Evolutionary conservation across 2,888 invertebrate species (phyloP).

Genomic region (Camponotus fellah): DNA sequence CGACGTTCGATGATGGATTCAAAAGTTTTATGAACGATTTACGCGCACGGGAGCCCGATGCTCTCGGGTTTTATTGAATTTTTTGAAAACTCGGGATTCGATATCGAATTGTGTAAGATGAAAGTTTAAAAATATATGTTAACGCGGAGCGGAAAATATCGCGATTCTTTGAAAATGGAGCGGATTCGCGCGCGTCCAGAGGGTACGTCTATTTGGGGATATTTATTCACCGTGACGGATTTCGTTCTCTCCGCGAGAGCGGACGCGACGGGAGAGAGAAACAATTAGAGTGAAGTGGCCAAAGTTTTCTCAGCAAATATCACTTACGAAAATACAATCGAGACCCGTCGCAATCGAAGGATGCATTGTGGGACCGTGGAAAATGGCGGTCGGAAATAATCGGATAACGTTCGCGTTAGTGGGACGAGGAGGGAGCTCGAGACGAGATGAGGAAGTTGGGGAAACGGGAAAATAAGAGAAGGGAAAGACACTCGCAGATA

Average conservation of each 20-base stretch:
- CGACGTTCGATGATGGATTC: background rate
- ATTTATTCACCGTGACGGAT: conserved; percentile 50
- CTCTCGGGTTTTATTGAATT: background rate
- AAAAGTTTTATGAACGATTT: background rate
- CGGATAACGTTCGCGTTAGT: conserved; percentile 72
- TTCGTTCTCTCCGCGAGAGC: conserved; percentile 11
- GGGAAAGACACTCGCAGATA: conserved; percentile 68
- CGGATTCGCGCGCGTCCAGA: background rate
- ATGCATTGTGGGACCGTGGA: conserved; percentile 66
- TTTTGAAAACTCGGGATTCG: background rate
- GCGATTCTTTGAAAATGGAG: conserved; percentile 2
- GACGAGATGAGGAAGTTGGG: conserved; percentile 59
- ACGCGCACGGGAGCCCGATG: background rate
- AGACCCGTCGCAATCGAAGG: conserved; percentile 66
- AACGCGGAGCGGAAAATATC: conserved; percentile 20
- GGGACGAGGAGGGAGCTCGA: conserved; percentile 7
- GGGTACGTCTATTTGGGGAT: conserved; percentile 36
- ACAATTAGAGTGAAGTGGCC: conserved; percentile 73
- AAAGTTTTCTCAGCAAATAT: conserved; percentile 75
- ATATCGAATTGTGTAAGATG: background rate
- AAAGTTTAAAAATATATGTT: conserved; percentile 43
- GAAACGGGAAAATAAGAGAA: conserved; percentile 66
- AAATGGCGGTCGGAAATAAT: conserved; percentile 73
- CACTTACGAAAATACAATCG: conserved; percentile 74
- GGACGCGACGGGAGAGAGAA: conserved; percentile 35